Conservation (phyloP, 1,140 invertebrate genomes). For the Papilio machaon region DNA sequence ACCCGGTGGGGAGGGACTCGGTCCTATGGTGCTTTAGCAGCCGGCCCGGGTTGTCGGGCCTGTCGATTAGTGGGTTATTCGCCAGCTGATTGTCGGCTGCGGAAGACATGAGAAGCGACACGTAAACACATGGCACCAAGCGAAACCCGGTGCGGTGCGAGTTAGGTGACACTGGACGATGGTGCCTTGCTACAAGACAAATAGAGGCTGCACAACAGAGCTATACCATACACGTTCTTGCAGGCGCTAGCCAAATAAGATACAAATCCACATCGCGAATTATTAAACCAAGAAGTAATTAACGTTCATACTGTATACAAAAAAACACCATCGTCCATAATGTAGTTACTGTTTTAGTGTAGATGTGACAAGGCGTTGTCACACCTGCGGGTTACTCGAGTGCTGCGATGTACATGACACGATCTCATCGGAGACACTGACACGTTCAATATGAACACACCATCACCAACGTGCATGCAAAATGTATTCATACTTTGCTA, state of each 20-base stretch:
- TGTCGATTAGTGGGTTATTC: slow-evolving; percentile 76
- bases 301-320: background rate
- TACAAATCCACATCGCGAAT: background rate
- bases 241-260: background rate
- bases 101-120: slow-evolving; percentile 76
- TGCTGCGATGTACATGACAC: slow-evolving; percentile 14
- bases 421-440: background rate
- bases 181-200: slow-evolving; percentile 39
- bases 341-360: slow-evolving; percentile 32
- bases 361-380: slow-evolving; percentile 26
- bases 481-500: background rate
- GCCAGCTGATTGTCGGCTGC: slow-evolving; percentile 71
- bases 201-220: background rate
- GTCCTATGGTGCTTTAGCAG: slow-evolving; percentile 69
- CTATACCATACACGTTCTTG: background rate
- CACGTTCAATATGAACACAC: background rate
- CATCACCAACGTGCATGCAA: slow-evolving; percentile 17
- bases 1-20: slow-evolving; percentile 67
- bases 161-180: slow-evolving; percentile 59
- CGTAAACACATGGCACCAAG: slow-evolving; percentile 72
- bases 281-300: background rate
- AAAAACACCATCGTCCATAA: slow-evolving; percentile 32
- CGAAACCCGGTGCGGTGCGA: slow-evolving; percentile 66
- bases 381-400: slow-evolving; percentile 11
- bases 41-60: slow-evolving; percentile 55